These are phyloP conservation scores for Habropoda laboriosa DNA, from an alignment of 1,140 invertebrate genomes.

Conservation along the genomic window DNA sequence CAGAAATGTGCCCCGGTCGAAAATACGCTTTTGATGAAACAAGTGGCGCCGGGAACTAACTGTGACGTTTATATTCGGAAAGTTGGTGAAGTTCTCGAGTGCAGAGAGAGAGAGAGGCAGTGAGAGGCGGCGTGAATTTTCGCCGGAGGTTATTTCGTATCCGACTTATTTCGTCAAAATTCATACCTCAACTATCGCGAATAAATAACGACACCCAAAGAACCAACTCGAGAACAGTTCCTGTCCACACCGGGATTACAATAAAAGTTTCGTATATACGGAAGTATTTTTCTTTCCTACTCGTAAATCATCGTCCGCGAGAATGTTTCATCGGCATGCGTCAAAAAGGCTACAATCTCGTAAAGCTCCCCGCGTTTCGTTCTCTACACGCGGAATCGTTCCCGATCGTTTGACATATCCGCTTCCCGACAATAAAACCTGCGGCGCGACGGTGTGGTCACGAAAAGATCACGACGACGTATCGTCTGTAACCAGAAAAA, in stretches of 20 bases:
- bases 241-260: too few relatives aligned
- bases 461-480: conserved; percentile 11
- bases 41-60: not conserved
- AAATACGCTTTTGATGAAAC: not conserved
- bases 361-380: conserved; percentile 2
- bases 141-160: not conserved
- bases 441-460: too few relatives aligned
- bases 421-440: conserved; percentile 34
- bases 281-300: not conserved
- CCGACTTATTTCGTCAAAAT: not conserved
- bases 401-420: conserved; percentile 29
- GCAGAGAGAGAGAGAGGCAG: too few relatives aligned
- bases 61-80: not conserved
- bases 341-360: conserved; percentile 6
- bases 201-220: not conserved
- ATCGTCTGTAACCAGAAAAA: conserved; percentile 31
- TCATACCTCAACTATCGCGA: not conserved
- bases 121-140: too few relatives aligned
- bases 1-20: not conserved
- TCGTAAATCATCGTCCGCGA: conserved; percentile 5
- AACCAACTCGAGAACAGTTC: not conserved
- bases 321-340: not conserved
- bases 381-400: conserved; percentile 5
- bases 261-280: not conserved
- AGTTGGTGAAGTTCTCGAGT: not conserved